phyloP scores from a whole-genome alignment of 1,140 invertebrate species.

The Drosophila rhopaloa region DNA sequence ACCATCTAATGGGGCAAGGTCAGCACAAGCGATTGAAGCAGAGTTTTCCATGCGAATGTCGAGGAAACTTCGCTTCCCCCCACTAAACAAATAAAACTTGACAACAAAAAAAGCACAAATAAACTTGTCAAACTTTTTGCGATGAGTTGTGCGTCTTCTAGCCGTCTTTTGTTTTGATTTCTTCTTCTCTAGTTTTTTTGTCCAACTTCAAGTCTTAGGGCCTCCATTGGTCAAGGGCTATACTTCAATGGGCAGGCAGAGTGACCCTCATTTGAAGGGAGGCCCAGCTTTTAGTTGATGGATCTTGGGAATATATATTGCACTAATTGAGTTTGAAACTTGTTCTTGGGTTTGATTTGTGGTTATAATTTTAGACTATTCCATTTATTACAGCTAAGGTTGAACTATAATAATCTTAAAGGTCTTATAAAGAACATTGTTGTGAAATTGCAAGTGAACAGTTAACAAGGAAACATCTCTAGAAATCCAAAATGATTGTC shows the following conservation, averaged over 20 bases:
- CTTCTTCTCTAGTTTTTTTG: conserved; percentile 7
- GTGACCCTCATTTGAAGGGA: background rate
- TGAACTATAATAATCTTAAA: no score
- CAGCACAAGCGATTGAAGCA: conserved; percentile 20
- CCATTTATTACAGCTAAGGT: no score
- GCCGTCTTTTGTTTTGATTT: conserved; percentile 9
- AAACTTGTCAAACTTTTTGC: conserved; percentile 42
- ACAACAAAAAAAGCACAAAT: conserved; percentile 34
- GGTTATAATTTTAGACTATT: background rate
- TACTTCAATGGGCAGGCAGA: background rate
- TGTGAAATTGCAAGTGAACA: no score
- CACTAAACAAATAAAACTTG: conserved; percentile 12
- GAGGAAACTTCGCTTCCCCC: conserved; percentile 9
- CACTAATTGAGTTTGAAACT: background rate
- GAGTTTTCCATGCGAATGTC: conserved; percentile 48
- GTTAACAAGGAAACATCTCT: background rate
- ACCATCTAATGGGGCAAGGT: conserved; percentile 52
- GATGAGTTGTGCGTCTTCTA: background rate
- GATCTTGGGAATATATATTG: conserved; percentile 11
- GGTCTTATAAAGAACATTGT: no score
- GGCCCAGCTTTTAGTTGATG: background rate
- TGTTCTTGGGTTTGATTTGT: background rate
- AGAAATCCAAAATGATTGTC: background rate
- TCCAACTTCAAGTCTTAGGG: background rate
- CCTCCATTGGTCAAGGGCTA: conserved; percentile 11